Conservation (phyloP, 1,140 invertebrate species). For the Drosophila baimaii region DNA sequence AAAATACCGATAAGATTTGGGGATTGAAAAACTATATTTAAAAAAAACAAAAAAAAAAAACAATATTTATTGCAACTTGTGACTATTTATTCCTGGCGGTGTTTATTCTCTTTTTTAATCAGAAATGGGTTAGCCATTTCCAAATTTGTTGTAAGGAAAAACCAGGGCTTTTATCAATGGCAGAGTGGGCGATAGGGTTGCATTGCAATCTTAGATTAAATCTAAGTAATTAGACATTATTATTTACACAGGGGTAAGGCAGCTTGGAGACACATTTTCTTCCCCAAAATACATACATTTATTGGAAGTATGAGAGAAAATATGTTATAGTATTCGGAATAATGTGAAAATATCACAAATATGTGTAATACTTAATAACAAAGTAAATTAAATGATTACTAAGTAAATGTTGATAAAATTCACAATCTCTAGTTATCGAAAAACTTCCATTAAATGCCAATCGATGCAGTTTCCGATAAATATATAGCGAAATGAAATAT, state of each 20-base stretch:
- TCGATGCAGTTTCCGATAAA: too few relatives aligned
- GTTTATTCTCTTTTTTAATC: not conserved
- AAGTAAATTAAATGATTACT: too few relatives aligned
- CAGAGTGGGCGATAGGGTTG: not conserved
- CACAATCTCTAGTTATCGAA: too few relatives aligned
- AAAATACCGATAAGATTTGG: conserved; percentile 28
- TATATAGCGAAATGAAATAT: too few relatives aligned
- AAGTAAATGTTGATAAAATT: too few relatives aligned
- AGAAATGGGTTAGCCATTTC: conserved; percentile 12
- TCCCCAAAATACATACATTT: too few relatives aligned
- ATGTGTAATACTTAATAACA: too few relatives aligned
- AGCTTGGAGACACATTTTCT: not conserved
- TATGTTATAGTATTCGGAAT: too few relatives aligned
- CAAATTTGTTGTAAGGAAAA: conserved; percentile 6
- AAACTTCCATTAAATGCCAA: too few relatives aligned
- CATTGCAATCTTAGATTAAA: not conserved
- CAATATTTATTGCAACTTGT: not conserved
- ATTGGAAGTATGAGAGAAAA: not conserved
- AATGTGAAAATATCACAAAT: too few relatives aligned
- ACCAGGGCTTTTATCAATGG: conserved; percentile 19
- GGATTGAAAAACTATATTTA: conserved; percentile 5
- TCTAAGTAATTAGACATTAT: not conserved
- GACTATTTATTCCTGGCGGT: not conserved
- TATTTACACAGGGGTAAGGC: not conserved
- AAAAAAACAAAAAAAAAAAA: too few relatives aligned